These are phyloP conservation scores for Oscheius sp. DNA, from an alignment of 1,140 invertebrate species.

Conservation along the genomic window DNA sequence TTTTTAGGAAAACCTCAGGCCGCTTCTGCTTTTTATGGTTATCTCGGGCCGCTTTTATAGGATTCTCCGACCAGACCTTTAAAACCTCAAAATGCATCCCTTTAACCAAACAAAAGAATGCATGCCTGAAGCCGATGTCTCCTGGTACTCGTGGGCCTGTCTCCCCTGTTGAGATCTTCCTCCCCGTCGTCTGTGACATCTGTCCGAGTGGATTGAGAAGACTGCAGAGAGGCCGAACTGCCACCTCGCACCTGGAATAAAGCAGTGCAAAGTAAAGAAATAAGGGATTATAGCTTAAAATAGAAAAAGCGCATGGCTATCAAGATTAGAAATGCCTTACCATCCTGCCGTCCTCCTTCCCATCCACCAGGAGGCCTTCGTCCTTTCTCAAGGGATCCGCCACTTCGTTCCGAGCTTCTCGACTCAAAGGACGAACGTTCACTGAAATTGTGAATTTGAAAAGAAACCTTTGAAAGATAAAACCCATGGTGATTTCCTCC, in stretches of 20 bases:
- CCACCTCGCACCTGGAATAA: conserved; percentile 6
- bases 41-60: too few relatives aligned
- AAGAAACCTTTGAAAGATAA: background rate
- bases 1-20: too few relatives aligned
- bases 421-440: background rate
- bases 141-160: background rate
- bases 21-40: too few relatives aligned
- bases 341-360: too few relatives aligned
- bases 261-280: background rate
- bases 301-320: too few relatives aligned
- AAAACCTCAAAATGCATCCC: background rate
- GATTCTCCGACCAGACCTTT: too few relatives aligned
- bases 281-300: background rate
- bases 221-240: conserved; percentile 26
- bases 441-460: background rate
- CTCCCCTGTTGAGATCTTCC: conserved; percentile 1
- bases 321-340: too few relatives aligned
- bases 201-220: conserved; percentile 6
- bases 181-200: conserved; percentile 29
- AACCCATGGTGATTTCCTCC: too few relatives aligned
- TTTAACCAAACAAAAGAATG: background rate
- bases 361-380: background rate
- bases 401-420: background rate
- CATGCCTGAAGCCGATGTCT: background rate
- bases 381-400: background rate